A percentile compares a stretch with the other conserved stretches of the same genome.
Evolutionary conservation across 2,888 invertebrate genomes (phyloP).

Genomic region (Anthrax anthrax): DNA sequence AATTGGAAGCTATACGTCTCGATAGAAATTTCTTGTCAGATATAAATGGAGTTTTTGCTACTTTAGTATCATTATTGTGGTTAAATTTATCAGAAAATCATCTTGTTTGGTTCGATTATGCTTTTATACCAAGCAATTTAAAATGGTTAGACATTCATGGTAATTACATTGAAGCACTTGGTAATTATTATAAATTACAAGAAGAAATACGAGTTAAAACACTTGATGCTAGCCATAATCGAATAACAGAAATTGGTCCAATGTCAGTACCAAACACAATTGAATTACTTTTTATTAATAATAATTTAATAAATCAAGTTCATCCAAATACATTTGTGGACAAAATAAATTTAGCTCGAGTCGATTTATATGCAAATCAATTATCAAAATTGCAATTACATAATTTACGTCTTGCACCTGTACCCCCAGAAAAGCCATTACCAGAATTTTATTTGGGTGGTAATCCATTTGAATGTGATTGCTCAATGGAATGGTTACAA

Average conservation of each 20-base stretch:
- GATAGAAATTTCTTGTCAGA: constrained; percentile 80
- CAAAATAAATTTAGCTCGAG: constrained; percentile 69
- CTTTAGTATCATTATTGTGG: constrained; percentile 69
- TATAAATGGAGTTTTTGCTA: constrained; percentile 79
- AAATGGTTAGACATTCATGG: constrained; percentile 86
- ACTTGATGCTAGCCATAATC: constrained; percentile 82
- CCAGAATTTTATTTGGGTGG: constrained; percentile 85
- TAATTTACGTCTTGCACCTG: constrained; percentile 59
- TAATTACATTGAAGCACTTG: constrained; percentile 75
- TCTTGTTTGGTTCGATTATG: constrained; percentile 85
- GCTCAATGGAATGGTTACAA: constrained; percentile 91
- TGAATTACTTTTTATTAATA: constrained; percentile 75
- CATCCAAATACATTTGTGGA: constrained; percentile 76
- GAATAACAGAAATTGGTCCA: constrained; percentile 64
- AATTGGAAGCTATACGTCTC: constrained; percentile 72
- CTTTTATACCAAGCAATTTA: constrained; percentile 76
- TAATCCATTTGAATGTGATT: constrained; percentile 90
- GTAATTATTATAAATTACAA: constrained; percentile 77
- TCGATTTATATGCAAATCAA: constrained; percentile 82
- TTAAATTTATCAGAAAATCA: constrained; percentile 83
- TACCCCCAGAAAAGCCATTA: constrained; percentile 47
- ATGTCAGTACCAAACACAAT: constrained; percentile 79
- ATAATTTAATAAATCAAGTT: constrained; percentile 68
- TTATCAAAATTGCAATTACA: constrained; percentile 68
- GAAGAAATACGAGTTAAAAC: constrained; percentile 71